These are phyloP conservation scores for Nettapus auritus DNA, from an alignment of 2,113 vertebrate species.

Conservation along the genomic window DNA sequence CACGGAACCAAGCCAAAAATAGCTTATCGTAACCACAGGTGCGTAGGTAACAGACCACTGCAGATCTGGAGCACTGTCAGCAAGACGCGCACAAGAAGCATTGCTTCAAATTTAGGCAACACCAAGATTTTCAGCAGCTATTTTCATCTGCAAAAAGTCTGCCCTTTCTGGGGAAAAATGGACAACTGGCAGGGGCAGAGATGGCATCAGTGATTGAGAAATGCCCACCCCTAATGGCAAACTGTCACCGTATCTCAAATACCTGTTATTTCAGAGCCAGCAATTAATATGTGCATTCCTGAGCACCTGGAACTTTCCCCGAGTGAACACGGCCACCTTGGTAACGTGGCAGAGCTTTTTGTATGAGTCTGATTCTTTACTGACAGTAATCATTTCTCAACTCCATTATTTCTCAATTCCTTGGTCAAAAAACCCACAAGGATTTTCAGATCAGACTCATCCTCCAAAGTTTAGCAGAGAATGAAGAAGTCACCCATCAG, in stretches of 20 bases:
- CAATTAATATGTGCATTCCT: neutral
- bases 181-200: neutral
- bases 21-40: neutral
- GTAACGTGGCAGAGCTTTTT: conserved; percentile 53
- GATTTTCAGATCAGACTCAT: neutral
- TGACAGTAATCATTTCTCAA: conserved; percentile 17
- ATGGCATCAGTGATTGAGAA: neutral
- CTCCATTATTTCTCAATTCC: neutral
- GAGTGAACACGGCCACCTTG: neutral
- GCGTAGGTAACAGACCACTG: neutral
- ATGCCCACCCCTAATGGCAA: neutral
- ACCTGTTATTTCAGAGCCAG: neutral
- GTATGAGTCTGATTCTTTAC: conserved; percentile 3
- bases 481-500: neutral
- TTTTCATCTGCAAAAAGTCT: neutral
- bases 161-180: neutral
- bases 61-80: neutral
- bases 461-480: neutral
- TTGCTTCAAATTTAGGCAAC: neutral
- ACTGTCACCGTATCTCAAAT: neutral
- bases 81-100: fast-evolving
- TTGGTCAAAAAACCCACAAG: neutral
- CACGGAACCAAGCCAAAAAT: neutral
- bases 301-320: neutral
- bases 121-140: neutral